Conservation (phyloP, 2,113 vertebrate species). For the Todiramphus saurophagus region DNA sequence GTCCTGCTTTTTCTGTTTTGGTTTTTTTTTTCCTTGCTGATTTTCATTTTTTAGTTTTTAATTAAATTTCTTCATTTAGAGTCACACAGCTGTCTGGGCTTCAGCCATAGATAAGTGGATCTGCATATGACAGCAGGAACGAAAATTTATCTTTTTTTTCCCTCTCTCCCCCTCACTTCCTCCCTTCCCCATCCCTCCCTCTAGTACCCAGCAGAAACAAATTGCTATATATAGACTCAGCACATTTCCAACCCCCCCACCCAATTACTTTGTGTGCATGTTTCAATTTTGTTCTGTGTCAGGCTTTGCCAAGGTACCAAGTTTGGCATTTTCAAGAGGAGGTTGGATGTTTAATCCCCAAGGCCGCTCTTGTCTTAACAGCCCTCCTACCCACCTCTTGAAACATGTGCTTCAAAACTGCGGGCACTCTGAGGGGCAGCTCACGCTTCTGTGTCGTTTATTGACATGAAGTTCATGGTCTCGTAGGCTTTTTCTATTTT, state of each 20-base stretch:
- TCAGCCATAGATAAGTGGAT: constrained; percentile 51
- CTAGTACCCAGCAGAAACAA: constrained; percentile 4
- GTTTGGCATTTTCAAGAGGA: background rate
- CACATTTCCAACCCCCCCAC: background rate
- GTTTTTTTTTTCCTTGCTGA: background rate
- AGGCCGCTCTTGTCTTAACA: background rate
- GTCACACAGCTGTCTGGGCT: constrained; percentile 47
- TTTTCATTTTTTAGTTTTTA: constrained; percentile 51
- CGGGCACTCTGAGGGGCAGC: background rate
- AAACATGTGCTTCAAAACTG: background rate
- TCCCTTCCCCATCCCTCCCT: background rate
- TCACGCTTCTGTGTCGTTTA: background rate
- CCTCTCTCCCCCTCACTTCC: constrained; percentile 21
- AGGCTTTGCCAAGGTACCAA: background rate
- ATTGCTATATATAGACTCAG: constrained; percentile 38
- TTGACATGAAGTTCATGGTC: background rate
- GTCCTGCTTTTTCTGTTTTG: background rate
- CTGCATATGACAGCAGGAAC: constrained; percentile 5
- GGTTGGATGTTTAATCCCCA: background rate
- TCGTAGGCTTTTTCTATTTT: background rate
- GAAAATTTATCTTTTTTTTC: constrained; percentile 26
- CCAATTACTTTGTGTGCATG: constrained; percentile 6
- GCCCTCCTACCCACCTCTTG: accelerated
- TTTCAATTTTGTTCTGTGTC: background rate
- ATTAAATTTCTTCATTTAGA: constrained; percentile 52